Evolutionary conservation across 92 coral and sea anemone species (phyloP), one percentile per base, ranked within the genome.

Genomic region (Umimayanthus kanabou): DNA sequence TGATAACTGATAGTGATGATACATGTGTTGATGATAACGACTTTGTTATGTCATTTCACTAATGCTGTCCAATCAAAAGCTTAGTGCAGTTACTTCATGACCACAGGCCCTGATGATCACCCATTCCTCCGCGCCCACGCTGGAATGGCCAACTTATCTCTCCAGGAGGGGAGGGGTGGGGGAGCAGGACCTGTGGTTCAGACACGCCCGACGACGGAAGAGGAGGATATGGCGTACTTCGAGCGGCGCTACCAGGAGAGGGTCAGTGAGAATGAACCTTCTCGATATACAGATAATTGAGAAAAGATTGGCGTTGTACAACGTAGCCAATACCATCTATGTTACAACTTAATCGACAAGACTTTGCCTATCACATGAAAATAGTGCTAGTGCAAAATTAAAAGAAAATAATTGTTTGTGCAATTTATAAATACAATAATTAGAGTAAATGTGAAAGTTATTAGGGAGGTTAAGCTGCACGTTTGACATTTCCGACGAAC

Each of bases 191-290:
- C 90, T 9, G 73, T 92, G 81, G 89, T 87, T 37, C 82, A 93
- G 39, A 77, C 87, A 42, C 80, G 85, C 20, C 88, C 79, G 79
- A 93, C 96, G n/a, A 90, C 93, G 69, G 98, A 97, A 76, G 99
- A 95, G 81, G 97, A 92, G 45, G 99, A 97, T 73, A 95, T 97
- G 99, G 99, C 98, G 26, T 97, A 93, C 80, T 97, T 97, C 90
- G 99, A 97, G 84, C 93, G 88, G 81, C 89, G 95, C 82, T 97
- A 97, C 80, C 99, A 97, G 88, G 99, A 93, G 88, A 92, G 99
- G 94, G 99, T 97, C 79, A 77, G 90, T 2, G 40, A 14, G 25
- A 22, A 64, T 14, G 18, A 2, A 53, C 18, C 16, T 53, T 53
- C 20, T 2, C 4, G 14, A 53, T 53, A 13, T 53, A 15, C 18